A percentile compares a stretch with the other conserved stretches of the same genome.
These are phyloP conservation scores for Asteroscopus sphinx DNA, from an alignment of 2,888 invertebrate genomes.

Conservation along the genomic window DNA sequence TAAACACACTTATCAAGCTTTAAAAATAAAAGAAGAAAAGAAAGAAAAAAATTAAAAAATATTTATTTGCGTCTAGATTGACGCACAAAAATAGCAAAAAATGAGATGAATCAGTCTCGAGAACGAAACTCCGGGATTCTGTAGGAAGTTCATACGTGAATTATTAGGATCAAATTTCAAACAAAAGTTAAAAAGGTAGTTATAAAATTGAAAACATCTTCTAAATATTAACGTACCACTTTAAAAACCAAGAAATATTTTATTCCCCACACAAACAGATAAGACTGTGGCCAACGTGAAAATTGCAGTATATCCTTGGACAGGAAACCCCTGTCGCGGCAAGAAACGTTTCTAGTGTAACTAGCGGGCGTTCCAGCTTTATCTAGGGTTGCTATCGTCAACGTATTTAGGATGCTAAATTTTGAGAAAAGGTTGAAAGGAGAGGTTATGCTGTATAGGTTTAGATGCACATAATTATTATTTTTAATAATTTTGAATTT, in stretches of 20 bases:
- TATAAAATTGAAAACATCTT: not conserved
- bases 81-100: too few species aligned
- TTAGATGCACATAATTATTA: not conserved
- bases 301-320: conserved; percentile 69
- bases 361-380: conserved; percentile 54
- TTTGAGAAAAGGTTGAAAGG: not conserved
- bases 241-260: conserved; percentile 34
- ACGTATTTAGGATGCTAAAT: conserved; percentile 13
- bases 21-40: too few species aligned
- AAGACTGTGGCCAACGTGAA: conserved; percentile 57
- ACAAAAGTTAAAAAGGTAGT: too few species aligned
- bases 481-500: not conserved
- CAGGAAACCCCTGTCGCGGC: conserved; percentile 69
- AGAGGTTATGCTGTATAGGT: conserved; percentile 8
- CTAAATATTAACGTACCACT: not conserved
- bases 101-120: too few species aligned
- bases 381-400: conserved; percentile 50
- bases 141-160: too few species aligned
- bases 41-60: too few species aligned
- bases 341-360: conserved; percentile 67
- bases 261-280: conserved; percentile 42
- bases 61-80: too few species aligned
- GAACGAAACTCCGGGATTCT: too few species aligned
- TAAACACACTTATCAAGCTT: too few species aligned
- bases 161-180: too few species aligned